Base-by-base conservation (phyloP, 2,797 vertebrate genomes). In the Apogon hyalosoma region DNA sequence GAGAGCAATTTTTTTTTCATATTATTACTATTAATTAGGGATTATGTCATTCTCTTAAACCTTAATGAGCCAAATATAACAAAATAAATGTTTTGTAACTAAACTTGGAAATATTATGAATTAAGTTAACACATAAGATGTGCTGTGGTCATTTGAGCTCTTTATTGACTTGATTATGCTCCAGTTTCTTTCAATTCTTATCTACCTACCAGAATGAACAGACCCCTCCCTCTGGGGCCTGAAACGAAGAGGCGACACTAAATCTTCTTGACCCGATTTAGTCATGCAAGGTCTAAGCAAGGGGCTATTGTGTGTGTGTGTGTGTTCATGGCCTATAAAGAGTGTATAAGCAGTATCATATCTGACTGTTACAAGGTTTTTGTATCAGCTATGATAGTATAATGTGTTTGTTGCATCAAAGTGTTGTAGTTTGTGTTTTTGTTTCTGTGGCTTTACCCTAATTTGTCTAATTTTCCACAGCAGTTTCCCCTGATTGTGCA, bases 401-500 rank as follows among this genome's bases (percentile, higher is more conserved):
- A 33, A 33, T 6, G 31, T 4, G 31, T 33, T 33, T 33, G 6
- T 33, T 33, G 31, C 31, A 33, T 33, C 6, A 8, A 33, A 33
- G 24, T 8, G 28, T 50, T 5, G 1, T 5, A 51, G 52, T 39
- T 42, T 55, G 24, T 8, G 28, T 50, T 7, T 1, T 5, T 57
- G 52, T 39, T 42, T 55, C 53, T 18, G 24, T 13, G n/a, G 19
- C 6, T 11, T 15, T 49, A 5, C 49, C 28, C 15, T 18, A 7
- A 45, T 40, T 55, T 24, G 1, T 42, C 63, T 60, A 64, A 59
- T 60, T 59, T 60, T 36, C 59, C 7, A 2, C 51, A 33, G 51
- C 56, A 31, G 56, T 21, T 74, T 74, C 71, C 66, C 74, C 60
- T 15, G 51, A 62, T 74, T 70, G 64, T 51, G 64, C 49, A 69